Base-by-base conservation (phyloP, 2,888 invertebrate genomes). In the Myathropa florea region DNA sequence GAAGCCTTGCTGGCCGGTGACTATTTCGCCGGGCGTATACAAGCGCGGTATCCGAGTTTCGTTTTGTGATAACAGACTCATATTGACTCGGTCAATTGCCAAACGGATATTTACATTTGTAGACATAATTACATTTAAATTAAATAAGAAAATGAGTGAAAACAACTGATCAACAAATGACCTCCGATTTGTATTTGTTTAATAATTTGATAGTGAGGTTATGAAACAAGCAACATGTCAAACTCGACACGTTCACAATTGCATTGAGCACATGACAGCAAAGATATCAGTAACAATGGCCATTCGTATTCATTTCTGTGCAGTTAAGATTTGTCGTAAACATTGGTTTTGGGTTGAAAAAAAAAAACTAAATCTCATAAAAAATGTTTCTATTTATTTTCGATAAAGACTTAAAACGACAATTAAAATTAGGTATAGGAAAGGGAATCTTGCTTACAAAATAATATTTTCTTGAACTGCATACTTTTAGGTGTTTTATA, bases 1-100 rank as follows among this genome's bases (percentile, higher is more conserved):
- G 75, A 92, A 92, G 2, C 92, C 91, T 4, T 91, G 88, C 91
- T 97, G 96, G 73, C 95, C 95, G 67, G 96, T 96, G 81, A 98
- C 96, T 88, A 96, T 95, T 94, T 98, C 97, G 14, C 98, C 98
- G 0, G 98, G 98, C 3, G 97, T 97, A 89, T 94, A 97, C 91
- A 96, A 95, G 78, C 94, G 93, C 0, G 96, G 96, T 81, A 95
- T 93, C 82, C 94, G 93, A 3, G 89, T 90, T 90, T 94, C 94
- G 78, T 94, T 94, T 7, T 89, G 90, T 1, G 91, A 90, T 21
- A 93, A 73, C 0, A 90, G 82, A 87, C 94, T 94, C 90, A 91
- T 90, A 90, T 95, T 94, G 0, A 95, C 95, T 88, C 95, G 94
- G 90, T 95, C 94, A 1, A 94, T 93, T 10, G 95, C 95, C 88